Base-by-base conservation (phyloP, 2,888 invertebrate genomes). In the Spisula subtruncata region DNA sequence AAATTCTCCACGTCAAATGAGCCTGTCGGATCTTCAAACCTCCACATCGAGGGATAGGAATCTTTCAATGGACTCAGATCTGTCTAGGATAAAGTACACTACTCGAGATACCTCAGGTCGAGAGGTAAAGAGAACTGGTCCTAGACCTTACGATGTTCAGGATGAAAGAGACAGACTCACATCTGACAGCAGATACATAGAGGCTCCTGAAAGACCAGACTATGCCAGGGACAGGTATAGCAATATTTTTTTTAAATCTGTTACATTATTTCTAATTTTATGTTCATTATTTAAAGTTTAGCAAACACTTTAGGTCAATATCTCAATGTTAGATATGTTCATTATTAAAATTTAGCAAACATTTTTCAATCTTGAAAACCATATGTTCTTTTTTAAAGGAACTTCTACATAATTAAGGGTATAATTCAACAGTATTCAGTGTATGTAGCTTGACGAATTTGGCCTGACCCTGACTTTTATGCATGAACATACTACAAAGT, bases 91-190 rank as follows among this genome's bases (percentile, higher is more conserved):
- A 6, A 85, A 83, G 71, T 90, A 90, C 51, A 86, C 87, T 51
- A 88, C 84, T 5, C 83, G 84, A 46, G 89, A 91, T 75, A 91
- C 79, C 2, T 25, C 54, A 46, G 91, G 90, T 29, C 80, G 86
- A 81, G 88, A 91, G 35, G 56, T 81, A n/a, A 89, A 81, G 56
- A 86, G 90, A 60, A 86, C 86, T 10, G 88, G 90, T 16, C 90
- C 88, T n/a, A 80, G 83, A n/a, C 90, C 86, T 18, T 86, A 48
- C 66, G 48, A 81, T 81, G 41, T 66, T 16, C 81, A 83, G 25
- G 79, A 71, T n/a, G 83, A 87, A 35, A 87, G 54, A 25, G 87
- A 87, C 51, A 66, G 48, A 20, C 85, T 79, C 18, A 75, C 48
- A 79, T 86, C 86, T 46, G 87, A 87, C 25, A 87, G 87, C n/a